A percentile compares a stretch with the other conserved stretches of the same genome.
Evolutionary conservation across 2,888 invertebrate genomes (phyloP).

Genomic region (Drosophila bunnanda): DNA sequence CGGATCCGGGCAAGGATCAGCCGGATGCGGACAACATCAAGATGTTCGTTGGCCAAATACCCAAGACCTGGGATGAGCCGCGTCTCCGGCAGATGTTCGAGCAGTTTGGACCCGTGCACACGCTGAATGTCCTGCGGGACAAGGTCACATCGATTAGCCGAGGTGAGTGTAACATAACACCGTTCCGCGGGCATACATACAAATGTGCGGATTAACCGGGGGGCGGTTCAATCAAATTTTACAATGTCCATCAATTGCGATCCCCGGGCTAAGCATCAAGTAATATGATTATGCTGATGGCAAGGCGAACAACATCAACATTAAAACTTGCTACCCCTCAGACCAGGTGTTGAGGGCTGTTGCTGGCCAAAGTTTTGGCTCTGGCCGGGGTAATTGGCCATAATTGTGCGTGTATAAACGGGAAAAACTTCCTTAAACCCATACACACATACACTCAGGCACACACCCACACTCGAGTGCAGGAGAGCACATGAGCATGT

Average conservation of each 20-base stretch:
- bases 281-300: slow-evolving; percentile 73
- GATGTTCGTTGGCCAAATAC: slow-evolving; percentile 99
- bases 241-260: slow-evolving; percentile 67
- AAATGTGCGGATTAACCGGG: slow-evolving; percentile 62
- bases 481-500: slow-evolving; percentile 26
- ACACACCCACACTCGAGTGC: slow-evolving; percentile 7
- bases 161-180: slow-evolving; percentile 88
- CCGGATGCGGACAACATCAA: slow-evolving; percentile 99
- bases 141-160: slow-evolving; percentile 98
- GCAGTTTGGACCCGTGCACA: slow-evolving; percentile 97
- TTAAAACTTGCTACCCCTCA: slow-evolving; percentile 52
- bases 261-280: slow-evolving; percentile 51
- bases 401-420: slow-evolving; percentile 64
- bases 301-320: slow-evolving; percentile 55
- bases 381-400: slow-evolving; percentile 71
- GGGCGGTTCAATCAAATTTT: slow-evolving; percentile 66
- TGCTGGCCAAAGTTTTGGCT: slow-evolving; percentile 48
- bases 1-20: slow-evolving; percentile 87
- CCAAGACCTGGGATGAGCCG: slow-evolving; percentile 97
- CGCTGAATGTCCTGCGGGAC: slow-evolving; percentile 98
- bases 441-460: slow-evolving; percentile 16
- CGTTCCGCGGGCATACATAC: slow-evolving; percentile 61
- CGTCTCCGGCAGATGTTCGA: slow-evolving; percentile 97
- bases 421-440: slow-evolving; percentile 55
- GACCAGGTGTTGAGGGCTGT: slow-evolving; percentile 36